phyloP scores from a whole-genome alignment of 2,113 vertebrate genomes.

The Ophthalmolycus amberensis region DNA sequence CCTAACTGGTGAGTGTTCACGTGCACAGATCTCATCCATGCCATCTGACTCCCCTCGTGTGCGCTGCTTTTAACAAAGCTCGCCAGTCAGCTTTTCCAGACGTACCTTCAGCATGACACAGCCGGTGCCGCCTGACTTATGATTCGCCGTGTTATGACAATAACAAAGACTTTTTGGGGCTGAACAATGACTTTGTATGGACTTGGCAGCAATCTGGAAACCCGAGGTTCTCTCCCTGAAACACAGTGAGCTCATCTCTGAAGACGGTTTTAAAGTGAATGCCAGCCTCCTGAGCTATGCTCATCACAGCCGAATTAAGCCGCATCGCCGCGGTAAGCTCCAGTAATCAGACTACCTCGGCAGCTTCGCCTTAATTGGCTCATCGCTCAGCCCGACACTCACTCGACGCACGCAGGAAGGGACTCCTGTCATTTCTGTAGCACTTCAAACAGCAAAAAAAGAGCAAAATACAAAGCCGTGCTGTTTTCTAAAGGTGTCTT shows the following conservation, averaged over 20 bases:
- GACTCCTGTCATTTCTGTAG: conserved; percentile 41
- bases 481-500: conserved; percentile 14
- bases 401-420: conserved; percentile 27
- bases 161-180: conserved; percentile 47
- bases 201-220: conserved; percentile 58
- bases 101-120: conserved; percentile 52
- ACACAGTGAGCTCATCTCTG: conserved; percentile 57
- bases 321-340: conserved; percentile 64
- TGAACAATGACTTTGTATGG: conserved; percentile 70
- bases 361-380: conserved; percentile 73
- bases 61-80: conserved; percentile 52
- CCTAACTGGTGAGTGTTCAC: neutral
- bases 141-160: conserved; percentile 71
- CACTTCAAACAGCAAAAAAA: conserved; percentile 19
- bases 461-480: neutral
- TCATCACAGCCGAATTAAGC: conserved; percentile 74
- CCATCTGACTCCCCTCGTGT: conserved; percentile 13
- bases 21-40: neutral
- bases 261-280: conserved; percentile 64
- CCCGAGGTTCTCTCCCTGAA: conserved; percentile 32
- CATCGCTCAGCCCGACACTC: conserved; percentile 65
- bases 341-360: conserved; percentile 73
- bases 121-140: conserved; percentile 39
- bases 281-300: conserved; percentile 64
- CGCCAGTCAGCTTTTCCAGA: conserved; percentile 72